Evolutionary conservation across 2,113 vertebrate species (phyloP).

Genomic region (Raja brachyura): DNA sequence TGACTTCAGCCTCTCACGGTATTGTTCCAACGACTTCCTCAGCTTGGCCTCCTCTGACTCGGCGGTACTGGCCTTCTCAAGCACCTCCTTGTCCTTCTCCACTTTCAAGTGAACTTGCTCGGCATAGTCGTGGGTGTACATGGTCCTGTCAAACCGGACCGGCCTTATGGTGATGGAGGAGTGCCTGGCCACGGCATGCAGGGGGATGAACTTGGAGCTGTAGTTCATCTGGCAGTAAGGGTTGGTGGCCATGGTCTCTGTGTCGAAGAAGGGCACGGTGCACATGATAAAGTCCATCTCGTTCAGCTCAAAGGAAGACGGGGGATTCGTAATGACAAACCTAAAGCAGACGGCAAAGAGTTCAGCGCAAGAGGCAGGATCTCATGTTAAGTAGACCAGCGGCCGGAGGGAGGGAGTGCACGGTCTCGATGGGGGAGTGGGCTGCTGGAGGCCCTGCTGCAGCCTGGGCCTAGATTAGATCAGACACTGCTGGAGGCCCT

Average conservation of each 20-base stretch:
- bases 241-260: neutral
- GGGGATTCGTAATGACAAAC: slow-evolving; percentile 21
- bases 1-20: neutral
- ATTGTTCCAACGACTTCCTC: neutral
- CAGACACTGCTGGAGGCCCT: too few relatives aligned
- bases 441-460: too few relatives aligned
- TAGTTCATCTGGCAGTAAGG: neutral
- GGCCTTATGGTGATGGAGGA: neutral
- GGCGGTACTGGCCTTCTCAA: too few relatives aligned
- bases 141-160: too few relatives aligned
- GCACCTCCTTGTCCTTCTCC: too few relatives aligned
- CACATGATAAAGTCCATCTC: slow-evolving; percentile 23
- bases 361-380: too few relatives aligned
- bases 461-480: too few relatives aligned
- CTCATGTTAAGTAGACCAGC: too few relatives aligned
- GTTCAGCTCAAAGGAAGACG: neutral
- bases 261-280: neutral
- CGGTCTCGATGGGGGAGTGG: too few relatives aligned
- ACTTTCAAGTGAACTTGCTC: too few relatives aligned
- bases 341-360: neutral
- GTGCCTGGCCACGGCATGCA: neutral
- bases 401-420: too few relatives aligned
- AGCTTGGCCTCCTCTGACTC: neutral
- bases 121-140: too few relatives aligned
- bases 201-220: neutral